Percentiles rank a stretch among this genome's conserved stretches.
These are phyloP conservation scores for Marmota monax DNA, from an alignment of 2,113 vertebrate species.

Conservation along the genomic window DNA sequence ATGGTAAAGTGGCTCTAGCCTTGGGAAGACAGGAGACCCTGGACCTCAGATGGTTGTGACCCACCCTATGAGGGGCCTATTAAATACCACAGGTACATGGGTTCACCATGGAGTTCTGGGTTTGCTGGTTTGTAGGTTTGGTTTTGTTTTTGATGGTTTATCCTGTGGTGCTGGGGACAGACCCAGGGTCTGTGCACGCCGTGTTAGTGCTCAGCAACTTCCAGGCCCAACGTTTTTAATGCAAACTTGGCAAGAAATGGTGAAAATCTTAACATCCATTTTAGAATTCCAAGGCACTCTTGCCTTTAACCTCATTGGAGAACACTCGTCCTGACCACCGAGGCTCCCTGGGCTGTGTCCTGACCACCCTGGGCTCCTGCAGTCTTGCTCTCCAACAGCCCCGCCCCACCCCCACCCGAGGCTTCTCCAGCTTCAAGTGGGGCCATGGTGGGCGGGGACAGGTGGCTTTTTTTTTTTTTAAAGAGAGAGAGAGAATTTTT, in stretches of 20 bases:
- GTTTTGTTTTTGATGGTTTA: not conserved
- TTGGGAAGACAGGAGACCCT: not conserved
- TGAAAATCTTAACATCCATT: not conserved
- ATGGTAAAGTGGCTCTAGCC: not conserved
- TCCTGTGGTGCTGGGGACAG: not conserved
- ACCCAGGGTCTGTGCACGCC: not conserved
- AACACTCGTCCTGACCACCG: not conserved
- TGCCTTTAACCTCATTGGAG: not conserved
- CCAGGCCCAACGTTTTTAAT: not conserved
- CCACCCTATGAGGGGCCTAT: too few relatives aligned
- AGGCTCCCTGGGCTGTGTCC: not conserved
- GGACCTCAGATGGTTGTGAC: not conserved
- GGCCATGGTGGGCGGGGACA: not conserved
- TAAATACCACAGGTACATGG: not conserved
- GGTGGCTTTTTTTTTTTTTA: not conserved
- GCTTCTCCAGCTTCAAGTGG: too few relatives aligned
- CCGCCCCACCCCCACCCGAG: rapidly evolving
- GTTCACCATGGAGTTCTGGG: too few relatives aligned
- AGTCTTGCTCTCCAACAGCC: not conserved
- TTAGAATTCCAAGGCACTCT: not conserved
- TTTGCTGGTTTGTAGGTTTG: not conserved
- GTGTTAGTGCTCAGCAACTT: not conserved
- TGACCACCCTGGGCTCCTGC: rapidly evolving
- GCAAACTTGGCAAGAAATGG: not conserved
- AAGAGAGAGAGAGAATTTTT: too few relatives aligned